A percentile compares a stretch with the other conserved stretches of the same genome.
Evolutionary conservation across 2,888 invertebrate species (phyloP).

Genomic region (Argyra leucocephala): DNA sequence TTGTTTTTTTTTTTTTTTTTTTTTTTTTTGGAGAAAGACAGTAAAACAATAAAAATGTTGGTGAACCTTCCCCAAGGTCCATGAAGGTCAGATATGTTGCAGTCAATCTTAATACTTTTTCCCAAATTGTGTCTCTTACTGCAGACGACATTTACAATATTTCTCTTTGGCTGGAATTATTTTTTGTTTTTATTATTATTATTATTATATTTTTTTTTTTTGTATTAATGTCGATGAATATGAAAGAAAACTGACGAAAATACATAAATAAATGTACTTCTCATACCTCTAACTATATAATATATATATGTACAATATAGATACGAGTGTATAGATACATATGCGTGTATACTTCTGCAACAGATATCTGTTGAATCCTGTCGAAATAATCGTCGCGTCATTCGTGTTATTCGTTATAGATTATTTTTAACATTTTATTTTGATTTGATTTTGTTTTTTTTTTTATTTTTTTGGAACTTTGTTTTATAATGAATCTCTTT

Average conservation of each 20-base stretch:
- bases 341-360: neutral
- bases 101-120: neutral
- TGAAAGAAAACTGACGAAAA: neutral
- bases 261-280: neutral
- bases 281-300: neutral
- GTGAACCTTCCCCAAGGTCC: slow-evolving; percentile 27
- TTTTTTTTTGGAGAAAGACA: neutral
- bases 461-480: too few species aligned
- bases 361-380: neutral
- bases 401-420: neutral
- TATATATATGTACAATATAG: neutral
- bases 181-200: neutral
- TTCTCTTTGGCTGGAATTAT: neutral
- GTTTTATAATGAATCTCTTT: too few species aligned
- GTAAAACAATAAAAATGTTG: slow-evolving; percentile 21
- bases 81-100: slow-evolving; percentile 24
- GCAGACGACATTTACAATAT: neutral
- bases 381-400: neutral
- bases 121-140: too few species aligned
- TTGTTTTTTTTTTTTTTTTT: too few species aligned
- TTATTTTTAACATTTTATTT: too few species aligned
- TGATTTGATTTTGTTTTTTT: too few species aligned
- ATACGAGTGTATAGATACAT: neutral
- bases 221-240: neutral
- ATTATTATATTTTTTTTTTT: neutral